Evolutionary conservation across 2,113 vertebrate genomes (phyloP).

Genomic region (Pollimyrus isidori): DNA sequence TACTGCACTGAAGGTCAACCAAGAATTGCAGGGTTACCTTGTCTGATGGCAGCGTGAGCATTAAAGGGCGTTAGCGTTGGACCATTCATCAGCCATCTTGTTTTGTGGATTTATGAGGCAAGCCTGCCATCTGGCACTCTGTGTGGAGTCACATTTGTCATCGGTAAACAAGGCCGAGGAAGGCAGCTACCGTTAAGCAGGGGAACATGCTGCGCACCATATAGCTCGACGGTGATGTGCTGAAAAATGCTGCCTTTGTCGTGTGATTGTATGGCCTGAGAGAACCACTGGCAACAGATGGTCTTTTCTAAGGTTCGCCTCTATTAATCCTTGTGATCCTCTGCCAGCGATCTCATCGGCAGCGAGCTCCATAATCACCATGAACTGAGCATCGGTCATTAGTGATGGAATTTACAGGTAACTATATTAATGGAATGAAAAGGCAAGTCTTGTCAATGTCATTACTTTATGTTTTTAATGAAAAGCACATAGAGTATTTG

Average conservation of each 20-base stretch:
- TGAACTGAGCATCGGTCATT: slow-evolving; percentile 50
- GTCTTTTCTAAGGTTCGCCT: slow-evolving; percentile 51
- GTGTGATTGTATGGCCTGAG: slow-evolving; percentile 52
- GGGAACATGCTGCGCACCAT: slow-evolving; percentile 41
- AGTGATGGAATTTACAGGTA: slow-evolving; percentile 28
- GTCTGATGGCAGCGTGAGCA: background rate
- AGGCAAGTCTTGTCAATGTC: background rate
- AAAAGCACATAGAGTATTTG: background rate
- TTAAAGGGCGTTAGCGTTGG: slow-evolving; percentile 47
- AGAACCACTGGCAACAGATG: slow-evolving; percentile 64
- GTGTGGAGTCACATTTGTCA: slow-evolving; percentile 61
- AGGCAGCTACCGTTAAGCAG: slow-evolving; percentile 58
- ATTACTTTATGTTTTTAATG: background rate
- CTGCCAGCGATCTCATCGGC: slow-evolving; percentile 49
- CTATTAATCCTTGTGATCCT: slow-evolving; percentile 57
- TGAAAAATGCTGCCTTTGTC: slow-evolving; percentile 49
- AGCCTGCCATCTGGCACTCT: slow-evolving; percentile 61
- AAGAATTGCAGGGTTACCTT: background rate
- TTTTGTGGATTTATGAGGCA: slow-evolving; percentile 56
- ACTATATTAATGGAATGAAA: slow-evolving; percentile 1
- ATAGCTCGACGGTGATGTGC: slow-evolving; percentile 55
- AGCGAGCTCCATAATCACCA: slow-evolving; percentile 42
- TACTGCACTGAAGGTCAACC: background rate
- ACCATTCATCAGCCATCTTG: slow-evolving; percentile 57
- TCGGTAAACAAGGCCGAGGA: slow-evolving; percentile 54